These are phyloP conservation scores for Acanthopleura granulata DNA, from an alignment of 2,888 invertebrate genomes.

Conservation along the genomic window DNA sequence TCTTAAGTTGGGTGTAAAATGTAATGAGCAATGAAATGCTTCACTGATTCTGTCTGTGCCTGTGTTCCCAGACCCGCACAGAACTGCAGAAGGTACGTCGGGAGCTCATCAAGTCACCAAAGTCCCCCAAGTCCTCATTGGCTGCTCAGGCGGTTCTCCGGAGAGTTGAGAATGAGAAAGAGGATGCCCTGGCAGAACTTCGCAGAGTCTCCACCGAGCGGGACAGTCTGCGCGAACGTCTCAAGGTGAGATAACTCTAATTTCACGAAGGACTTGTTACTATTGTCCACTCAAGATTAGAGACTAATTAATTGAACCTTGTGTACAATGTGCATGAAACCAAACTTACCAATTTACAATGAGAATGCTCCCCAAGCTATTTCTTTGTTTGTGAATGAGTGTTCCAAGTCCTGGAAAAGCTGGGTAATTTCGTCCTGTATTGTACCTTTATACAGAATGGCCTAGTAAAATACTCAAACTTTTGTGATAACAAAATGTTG, in stretches of 20 bases:
- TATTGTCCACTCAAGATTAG: no score
- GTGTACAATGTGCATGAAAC: no score
- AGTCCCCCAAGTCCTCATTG: conserved; percentile 66
- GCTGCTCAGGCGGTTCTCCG: conserved; percentile 68
- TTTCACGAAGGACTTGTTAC: neutral
- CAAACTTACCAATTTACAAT: no score
- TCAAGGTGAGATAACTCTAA: conserved; percentile 49
- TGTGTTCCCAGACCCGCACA: conserved; percentile 53
- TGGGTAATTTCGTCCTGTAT: no score
- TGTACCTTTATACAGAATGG: no score
- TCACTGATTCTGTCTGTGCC: neutral
- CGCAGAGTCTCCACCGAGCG: conserved; percentile 65
- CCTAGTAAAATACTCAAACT: no score
- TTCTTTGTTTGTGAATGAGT: no score
- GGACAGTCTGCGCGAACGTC: conserved; percentile 66
- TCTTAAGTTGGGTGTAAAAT: neutral
- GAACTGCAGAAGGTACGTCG: conserved; percentile 64
- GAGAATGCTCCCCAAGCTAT: no score
- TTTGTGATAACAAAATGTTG: no score
- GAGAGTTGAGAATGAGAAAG: conserved; percentile 68
- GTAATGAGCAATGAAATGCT: neutral
- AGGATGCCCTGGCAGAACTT: conserved; percentile 66
- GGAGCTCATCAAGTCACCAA: conserved; percentile 62
- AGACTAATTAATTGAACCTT: no score
- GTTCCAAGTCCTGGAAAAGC: no score